Percentiles rank a stretch among this genome's conserved stretches.
Evolutionary conservation across 23 tunicate genomes (phyloP).

Genomic region (Halocynthia aurantium): DNA sequence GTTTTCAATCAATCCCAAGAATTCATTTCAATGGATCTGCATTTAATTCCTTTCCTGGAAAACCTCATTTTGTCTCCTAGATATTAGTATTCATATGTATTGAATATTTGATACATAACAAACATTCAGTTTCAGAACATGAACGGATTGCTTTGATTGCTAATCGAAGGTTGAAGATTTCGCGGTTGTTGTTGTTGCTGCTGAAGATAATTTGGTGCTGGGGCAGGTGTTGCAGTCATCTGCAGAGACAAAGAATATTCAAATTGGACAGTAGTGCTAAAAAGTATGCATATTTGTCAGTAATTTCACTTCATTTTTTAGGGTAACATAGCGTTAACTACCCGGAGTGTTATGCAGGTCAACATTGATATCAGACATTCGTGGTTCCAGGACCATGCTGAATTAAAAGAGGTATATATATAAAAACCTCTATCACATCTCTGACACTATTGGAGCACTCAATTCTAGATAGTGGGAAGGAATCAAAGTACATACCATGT

Average conservation of each 20-base stretch:
- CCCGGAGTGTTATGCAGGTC: no score
- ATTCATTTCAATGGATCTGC: not conserved
- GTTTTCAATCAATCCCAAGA: constrained; percentile 1
- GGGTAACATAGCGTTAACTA: not conserved
- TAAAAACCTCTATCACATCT: no score
- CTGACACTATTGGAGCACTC: no score
- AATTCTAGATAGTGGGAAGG: no score
- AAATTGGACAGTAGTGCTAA: not conserved
- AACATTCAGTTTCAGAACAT: not conserved
- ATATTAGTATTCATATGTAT: not conserved
- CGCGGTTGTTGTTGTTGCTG: not conserved
- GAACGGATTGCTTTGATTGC: constrained; percentile 2
- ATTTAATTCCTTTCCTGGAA: not conserved
- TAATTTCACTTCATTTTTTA: not conserved
- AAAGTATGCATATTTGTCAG: no score
- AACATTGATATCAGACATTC: no score
- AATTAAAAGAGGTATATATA: no score
- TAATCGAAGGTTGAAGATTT: not conserved
- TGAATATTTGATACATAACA: not conserved
- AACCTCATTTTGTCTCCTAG: not conserved
- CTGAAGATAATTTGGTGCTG: not conserved
- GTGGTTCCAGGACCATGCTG: no score
- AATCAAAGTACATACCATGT: no score
- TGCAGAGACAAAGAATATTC: not conserved
- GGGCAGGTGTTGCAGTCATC: not conserved